Percentiles rank a stretch among this genome's conserved stretches.
Conservation (phyloP, 2,113 vertebrate genomes). For the Bucco capensis region DNA sequence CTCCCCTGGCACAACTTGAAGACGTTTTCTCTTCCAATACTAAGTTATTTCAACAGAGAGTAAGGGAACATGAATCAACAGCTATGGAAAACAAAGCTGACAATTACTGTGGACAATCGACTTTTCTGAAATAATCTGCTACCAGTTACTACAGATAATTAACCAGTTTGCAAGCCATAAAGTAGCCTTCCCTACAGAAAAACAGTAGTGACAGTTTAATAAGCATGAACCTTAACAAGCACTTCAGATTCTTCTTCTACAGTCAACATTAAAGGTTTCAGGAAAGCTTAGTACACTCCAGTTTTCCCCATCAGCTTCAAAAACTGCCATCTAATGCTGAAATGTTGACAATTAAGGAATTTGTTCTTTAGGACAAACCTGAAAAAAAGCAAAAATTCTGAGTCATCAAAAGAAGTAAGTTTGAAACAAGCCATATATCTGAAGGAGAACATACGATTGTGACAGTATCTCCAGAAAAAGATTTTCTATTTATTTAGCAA, state of each 20-base stretch:
- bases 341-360: not conserved
- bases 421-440: not conserved
- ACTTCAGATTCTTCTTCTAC: not conserved
- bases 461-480: not conserved
- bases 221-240: not conserved
- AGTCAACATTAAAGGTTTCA: not conserved
- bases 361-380: not conserved
- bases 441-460: not conserved
- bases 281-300: not conserved
- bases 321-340: not conserved
- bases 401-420: not conserved
- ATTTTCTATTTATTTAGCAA: not conserved
- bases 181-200: not conserved
- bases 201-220: not conserved
- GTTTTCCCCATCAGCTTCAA: conserved; percentile 1
- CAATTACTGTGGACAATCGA: not conserved
- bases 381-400: not conserved
- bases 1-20: too few relatives aligned
- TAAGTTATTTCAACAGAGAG: not conserved
- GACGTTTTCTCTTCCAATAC: not conserved
- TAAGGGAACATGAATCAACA: not conserved
- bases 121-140: not conserved
- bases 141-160: not conserved
- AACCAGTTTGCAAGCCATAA: not conserved
- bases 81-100: not conserved